Base-by-base conservation (phyloP, 2,888 invertebrate genomes). In the Onthophagus sagittarius region DNA sequence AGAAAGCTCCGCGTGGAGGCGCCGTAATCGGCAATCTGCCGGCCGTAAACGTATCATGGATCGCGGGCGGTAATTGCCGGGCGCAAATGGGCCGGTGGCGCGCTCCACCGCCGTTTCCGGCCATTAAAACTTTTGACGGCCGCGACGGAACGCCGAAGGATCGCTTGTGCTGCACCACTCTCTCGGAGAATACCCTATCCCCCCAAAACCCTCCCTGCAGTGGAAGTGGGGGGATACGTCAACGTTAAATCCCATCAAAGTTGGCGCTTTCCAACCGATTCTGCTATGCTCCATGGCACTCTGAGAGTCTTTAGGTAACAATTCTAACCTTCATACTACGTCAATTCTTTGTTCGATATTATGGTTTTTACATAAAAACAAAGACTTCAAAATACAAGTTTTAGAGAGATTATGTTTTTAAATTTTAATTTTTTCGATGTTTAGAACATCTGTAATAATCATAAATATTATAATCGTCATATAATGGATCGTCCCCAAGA, bases 51-150 rank as follows among this genome's bases (percentile, higher is more conserved):
- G 32, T 67, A 67, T 67, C 67, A 67, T n/a, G 32, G 67, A 67
- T 67, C 67, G 67, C 67, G 23, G 67, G 11, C 39, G 67, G 32
- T 67, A 67, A 67, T 67, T 67, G 32, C 67, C 31, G 67, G 67
- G 67, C 67, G 67, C 32, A 67, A 67, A 67, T 67, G 67, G 67
- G 32, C 67, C 67, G 67, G 67, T 67, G 67, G 67, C 67, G 67
- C 31, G 31, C 67, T 67, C 67, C 32, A n/a, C 31, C 67, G 67
- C 67, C 23, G 32, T 67, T 31, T 67, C 67, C 67, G 67, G 67
- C 67, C 67, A 67, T 67, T 67, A 67, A 67, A 67, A 67, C 67
- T 67, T 67, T 67, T 67, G 67, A 67, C 67, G 67, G 67, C 31
- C 31, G 67, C 67, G 67, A 15, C 67, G 67, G 15, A 7, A 13